Evolutionary conservation across 2,113 vertebrate species (phyloP).

Genomic region (Notechis scutatus): DNA sequence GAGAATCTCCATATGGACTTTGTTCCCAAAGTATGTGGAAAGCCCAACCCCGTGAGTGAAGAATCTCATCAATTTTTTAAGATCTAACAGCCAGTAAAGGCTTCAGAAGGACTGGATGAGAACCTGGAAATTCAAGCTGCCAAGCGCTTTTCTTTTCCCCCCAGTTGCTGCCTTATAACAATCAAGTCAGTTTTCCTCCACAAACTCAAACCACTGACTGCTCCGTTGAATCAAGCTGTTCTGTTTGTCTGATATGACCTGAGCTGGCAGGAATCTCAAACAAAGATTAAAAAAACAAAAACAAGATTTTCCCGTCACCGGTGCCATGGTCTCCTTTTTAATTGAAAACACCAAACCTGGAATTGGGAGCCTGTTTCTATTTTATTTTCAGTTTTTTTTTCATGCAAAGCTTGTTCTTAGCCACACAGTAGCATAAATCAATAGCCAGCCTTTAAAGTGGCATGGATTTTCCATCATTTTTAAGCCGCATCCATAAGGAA

Average conservation of each 20-base stretch:
- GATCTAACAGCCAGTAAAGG: not conserved
- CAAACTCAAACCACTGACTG: not conserved
- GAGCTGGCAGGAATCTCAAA: not conserved
- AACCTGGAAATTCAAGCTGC: not conserved
- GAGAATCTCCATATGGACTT: too few species aligned
- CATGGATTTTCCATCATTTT: not conserved
- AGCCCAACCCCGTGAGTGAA: not conserved
- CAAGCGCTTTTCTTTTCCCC: not conserved
- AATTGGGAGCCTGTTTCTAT: not conserved
- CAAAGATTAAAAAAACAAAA: not conserved
- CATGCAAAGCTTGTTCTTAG: not conserved
- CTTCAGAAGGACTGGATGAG: not conserved
- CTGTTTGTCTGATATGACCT: not conserved
- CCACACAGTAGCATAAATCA: not conserved
- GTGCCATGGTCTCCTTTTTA: not conserved
- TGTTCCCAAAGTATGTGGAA: not conserved
- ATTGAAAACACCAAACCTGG: not conserved
- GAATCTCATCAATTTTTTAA: not conserved
- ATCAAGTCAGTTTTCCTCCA: not conserved
- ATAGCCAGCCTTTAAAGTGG: not conserved
- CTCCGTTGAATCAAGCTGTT: not conserved
- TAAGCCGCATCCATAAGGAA: not conserved
- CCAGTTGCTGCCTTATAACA: not conserved
- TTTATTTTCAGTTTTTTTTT: too few species aligned
- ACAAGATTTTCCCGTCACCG: not conserved